These are phyloP conservation scores for Orbicella faveolata DNA, from an alignment of 64 coral and sea anemone genomes.

Conservation along the genomic window DNA sequence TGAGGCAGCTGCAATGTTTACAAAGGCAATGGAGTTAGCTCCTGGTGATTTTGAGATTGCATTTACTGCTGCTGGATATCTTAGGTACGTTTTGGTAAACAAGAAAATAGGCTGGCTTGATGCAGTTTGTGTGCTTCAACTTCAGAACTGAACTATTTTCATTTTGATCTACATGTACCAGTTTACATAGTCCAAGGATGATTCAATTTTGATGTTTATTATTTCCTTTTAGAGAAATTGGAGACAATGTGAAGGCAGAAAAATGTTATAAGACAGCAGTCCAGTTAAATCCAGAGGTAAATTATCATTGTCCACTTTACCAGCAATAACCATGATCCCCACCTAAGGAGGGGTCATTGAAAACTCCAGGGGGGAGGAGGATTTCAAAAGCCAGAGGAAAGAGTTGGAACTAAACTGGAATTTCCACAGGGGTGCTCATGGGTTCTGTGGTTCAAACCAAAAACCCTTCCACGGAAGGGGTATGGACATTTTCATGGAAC, in stretches of 20 bases:
- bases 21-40: slow-evolving; percentile 45
- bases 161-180: not conserved
- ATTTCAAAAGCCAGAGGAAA: too few relatives aligned
- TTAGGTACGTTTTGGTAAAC: slow-evolving; percentile 11
- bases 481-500: too few relatives aligned
- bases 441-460: too few relatives aligned
- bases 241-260: slow-evolving; percentile 54
- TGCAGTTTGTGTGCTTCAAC: too few relatives aligned
- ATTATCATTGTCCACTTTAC: too few relatives aligned
- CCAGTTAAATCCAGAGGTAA: slow-evolving; percentile 62
- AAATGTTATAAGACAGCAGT: slow-evolving; percentile 67
- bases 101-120: not conserved
- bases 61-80: slow-evolving; percentile 53
- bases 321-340: too few relatives aligned
- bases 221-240: slow-evolving; percentile 68
- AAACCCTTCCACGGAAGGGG: too few relatives aligned
- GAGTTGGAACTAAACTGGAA: too few relatives aligned
- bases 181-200: not conserved
- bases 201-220: not conserved
- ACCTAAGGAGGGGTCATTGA: too few relatives aligned
- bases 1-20: slow-evolving; percentile 55
- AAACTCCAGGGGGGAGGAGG: too few relatives aligned
- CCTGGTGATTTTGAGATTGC: slow-evolving; percentile 65
- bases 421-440: too few relatives aligned
- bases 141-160: too few relatives aligned